phyloP scores from a whole-genome alignment of 2,888 invertebrate genomes.

The Atrina japonica region DNA sequence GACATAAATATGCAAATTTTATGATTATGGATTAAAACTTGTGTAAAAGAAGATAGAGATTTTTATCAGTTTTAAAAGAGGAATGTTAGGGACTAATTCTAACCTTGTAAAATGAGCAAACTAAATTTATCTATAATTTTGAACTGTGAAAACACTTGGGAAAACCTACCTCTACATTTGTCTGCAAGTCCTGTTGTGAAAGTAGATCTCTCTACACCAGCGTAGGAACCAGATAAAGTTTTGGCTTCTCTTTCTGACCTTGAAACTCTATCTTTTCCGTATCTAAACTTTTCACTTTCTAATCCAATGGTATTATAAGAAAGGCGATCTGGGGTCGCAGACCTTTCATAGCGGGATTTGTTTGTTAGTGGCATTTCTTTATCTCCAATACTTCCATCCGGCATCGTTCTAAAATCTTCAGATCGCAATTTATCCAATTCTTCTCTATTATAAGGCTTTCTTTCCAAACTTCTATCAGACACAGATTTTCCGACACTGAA shows the following conservation, averaged over 20 bases:
- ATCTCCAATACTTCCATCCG: conserved; percentile 58
- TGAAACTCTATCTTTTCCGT: conserved; percentile 16
- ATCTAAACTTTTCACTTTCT: conserved; percentile 16
- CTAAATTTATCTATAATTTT: too few relatives aligned
- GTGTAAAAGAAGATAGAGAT: too few relatives aligned
- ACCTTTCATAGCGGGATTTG: conserved; percentile 21
- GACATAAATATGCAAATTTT: too few relatives aligned
- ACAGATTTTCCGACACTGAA: conserved; percentile 1
- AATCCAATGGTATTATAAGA: conserved; percentile 2
- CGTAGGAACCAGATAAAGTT: conserved; percentile 8
- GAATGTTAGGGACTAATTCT: too few relatives aligned
- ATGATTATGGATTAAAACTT: too few relatives aligned
- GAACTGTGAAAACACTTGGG: too few relatives aligned
- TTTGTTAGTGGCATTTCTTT: conserved; percentile 32
- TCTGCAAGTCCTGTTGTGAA: neutral
- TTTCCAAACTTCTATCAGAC: conserved; percentile 26
- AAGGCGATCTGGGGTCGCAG: conserved; percentile 14
- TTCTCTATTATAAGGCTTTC: conserved; percentile 23
- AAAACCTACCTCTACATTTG: conserved; percentile 21
- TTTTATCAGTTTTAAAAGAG: too few relatives aligned
- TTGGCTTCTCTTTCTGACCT: conserved; percentile 25
- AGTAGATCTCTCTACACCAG: neutral
- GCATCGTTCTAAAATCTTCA: conserved; percentile 54
- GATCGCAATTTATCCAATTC: conserved; percentile 32
- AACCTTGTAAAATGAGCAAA: too few relatives aligned